Conservation (phyloP, 2,113 vertebrate species). For the Macrotis lagotis region DNA sequence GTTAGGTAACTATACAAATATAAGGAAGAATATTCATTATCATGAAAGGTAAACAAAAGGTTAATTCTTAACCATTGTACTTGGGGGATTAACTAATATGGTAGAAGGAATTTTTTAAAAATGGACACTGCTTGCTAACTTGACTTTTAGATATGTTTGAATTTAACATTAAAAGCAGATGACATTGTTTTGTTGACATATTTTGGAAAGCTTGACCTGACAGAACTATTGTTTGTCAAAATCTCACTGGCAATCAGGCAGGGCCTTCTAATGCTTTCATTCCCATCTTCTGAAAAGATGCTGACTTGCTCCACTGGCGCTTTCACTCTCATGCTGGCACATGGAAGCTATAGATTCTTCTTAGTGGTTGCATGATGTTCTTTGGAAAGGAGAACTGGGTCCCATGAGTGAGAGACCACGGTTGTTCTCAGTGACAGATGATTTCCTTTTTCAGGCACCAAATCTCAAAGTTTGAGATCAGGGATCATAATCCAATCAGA, state of each 20-base stretch:
- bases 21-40: not conserved
- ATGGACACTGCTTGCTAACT: not conserved
- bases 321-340: not conserved
- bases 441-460: not conserved
- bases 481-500: not conserved
- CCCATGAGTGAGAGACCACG: not conserved
- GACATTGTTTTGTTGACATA: not conserved
- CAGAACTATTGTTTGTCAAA: slow-evolving; percentile 30
- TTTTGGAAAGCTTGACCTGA: slow-evolving; percentile 39
- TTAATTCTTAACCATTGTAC: not conserved
- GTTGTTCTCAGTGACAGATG: not conserved
- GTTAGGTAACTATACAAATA: not conserved
- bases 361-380: not conserved
- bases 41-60: not conserved
- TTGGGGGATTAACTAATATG: not conserved
- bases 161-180: not conserved
- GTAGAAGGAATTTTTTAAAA: not conserved
- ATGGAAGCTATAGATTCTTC: not conserved
- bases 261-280: slow-evolving; percentile 53
- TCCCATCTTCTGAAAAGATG: not conserved
- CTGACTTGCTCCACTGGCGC: not conserved
- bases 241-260: not conserved
- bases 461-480: not conserved
- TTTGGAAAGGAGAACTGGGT: not conserved
- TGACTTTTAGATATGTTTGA: slow-evolving; percentile 8